Evolutionary conservation across 2,888 invertebrate genomes (phyloP).

Genomic region (Trissolcus japonicus): DNA sequence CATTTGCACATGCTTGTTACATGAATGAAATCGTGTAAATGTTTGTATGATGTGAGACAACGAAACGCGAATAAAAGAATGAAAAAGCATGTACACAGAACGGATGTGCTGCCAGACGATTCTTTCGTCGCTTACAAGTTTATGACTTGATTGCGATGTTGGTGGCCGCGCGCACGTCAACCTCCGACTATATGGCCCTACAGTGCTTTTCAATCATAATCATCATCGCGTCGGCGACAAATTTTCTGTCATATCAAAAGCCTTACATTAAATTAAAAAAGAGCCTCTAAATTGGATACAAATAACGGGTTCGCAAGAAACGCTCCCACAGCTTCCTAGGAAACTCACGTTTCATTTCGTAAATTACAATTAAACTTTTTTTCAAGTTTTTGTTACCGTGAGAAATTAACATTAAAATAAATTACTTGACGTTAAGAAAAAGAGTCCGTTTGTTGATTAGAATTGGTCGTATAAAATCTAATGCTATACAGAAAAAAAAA

Average conservation of each 20-base stretch:
- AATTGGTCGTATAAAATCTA: constrained; percentile 27
- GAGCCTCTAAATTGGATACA: no score
- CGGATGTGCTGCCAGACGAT: constrained; percentile 58
- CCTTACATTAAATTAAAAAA: no score
- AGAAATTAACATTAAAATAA: not conserved
- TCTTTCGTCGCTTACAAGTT: constrained; percentile 57
- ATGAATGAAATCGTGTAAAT: constrained; percentile 70
- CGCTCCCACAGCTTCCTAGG: no score
- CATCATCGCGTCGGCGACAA: constrained; percentile 17
- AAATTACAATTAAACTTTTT: not conserved
- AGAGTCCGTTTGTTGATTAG: constrained; percentile 10
- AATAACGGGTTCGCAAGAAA: no score
- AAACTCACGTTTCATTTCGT: no score
- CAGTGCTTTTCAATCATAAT: constrained; percentile 18
- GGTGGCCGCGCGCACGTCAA: constrained; percentile 35
- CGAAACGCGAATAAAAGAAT: constrained; percentile 50
- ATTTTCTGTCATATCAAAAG: constrained; percentile 1
- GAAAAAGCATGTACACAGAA: constrained; percentile 33
- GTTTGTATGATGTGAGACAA: constrained; percentile 64
- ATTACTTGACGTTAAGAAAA: not conserved
- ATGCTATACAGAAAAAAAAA: not conserved
- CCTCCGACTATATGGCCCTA: constrained; percentile 16
- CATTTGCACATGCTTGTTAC: constrained; percentile 49
- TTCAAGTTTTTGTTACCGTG: not conserved
- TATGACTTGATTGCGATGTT: constrained; percentile 65